phyloP scores from a whole-genome alignment of 2,113 vertebrate genomes.

The Ammodytes dubius region DNA sequence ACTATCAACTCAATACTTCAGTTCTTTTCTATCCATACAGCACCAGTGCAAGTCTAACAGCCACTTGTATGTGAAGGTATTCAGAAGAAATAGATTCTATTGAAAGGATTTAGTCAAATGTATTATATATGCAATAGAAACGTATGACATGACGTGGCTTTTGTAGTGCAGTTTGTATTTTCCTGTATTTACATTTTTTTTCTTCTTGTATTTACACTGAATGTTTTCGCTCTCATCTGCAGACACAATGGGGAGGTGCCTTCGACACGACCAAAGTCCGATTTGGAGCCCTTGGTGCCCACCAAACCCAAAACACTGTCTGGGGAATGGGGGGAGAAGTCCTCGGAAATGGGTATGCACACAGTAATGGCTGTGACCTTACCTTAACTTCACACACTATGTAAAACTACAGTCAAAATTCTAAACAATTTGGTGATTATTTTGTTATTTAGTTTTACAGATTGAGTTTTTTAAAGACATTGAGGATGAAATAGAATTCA shows the following conservation, averaged over 20 bases:
- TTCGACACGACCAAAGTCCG: conserved; percentile 88
- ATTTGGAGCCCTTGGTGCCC: conserved; percentile 86
- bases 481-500: not conserved
- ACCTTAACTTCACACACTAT: not conserved
- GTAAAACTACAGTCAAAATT: not conserved
- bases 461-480: not conserved
- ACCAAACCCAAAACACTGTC: conserved; percentile 90
- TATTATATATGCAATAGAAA: too few relatives aligned
- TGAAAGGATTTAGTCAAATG: not conserved
- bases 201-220: not conserved
- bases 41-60: not conserved
- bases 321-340: conserved; percentile 79
- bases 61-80: not conserved
- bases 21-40: not conserved
- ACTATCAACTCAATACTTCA: not conserved
- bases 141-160: not conserved
- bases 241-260: conserved; percentile 94
- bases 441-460: not conserved
- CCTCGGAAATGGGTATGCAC: conserved; percentile 68
- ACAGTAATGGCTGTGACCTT: not conserved
- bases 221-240: conserved; percentile 20
- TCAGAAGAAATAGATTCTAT: not conserved
- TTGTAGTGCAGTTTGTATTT: not conserved
- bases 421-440: not conserved
- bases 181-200: too few relatives aligned